These are phyloP conservation scores for Illadopsis cleaveri DNA, from an alignment of 2,113 vertebrate genomes.

Conservation along the genomic window DNA sequence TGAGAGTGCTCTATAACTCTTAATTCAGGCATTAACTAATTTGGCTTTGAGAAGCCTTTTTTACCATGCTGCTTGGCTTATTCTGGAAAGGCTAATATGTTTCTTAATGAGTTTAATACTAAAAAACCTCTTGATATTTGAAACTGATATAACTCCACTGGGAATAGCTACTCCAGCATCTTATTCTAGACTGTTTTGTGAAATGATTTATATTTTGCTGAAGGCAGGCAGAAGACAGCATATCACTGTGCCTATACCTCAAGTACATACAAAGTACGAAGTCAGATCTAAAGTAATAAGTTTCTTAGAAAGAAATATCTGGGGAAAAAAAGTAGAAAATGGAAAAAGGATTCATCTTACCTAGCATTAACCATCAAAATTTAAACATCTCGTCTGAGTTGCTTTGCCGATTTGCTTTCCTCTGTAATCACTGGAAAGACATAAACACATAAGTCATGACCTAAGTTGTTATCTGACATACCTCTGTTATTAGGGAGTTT, in stretches of 20 bases:
- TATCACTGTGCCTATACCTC: neutral
- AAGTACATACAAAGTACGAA: neutral
- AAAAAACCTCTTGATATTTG: neutral
- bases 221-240: neutral
- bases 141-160: neutral
- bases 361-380: neutral
- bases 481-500: neutral
- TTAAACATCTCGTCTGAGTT: neutral
- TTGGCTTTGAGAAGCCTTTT: neutral
- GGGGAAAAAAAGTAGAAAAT: neutral
- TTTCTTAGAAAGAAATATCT: neutral
- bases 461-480: neutral
- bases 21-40: neutral
- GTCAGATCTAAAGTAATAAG: neutral
- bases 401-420: neutral
- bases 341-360: neutral
- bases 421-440: neutral
- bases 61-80: neutral
- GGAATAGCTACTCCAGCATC: neutral
- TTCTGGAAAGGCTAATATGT: neutral
- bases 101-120: neutral
- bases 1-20: neutral
- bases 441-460: neutral
- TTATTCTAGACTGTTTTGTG: neutral
- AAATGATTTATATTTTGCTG: neutral